Percentiles rank a stretch among this genome's conserved stretches.
These are phyloP conservation scores for Perizoma affinitatum DNA, from an alignment of 2,888 invertebrate species.

Conservation along the genomic window DNA sequence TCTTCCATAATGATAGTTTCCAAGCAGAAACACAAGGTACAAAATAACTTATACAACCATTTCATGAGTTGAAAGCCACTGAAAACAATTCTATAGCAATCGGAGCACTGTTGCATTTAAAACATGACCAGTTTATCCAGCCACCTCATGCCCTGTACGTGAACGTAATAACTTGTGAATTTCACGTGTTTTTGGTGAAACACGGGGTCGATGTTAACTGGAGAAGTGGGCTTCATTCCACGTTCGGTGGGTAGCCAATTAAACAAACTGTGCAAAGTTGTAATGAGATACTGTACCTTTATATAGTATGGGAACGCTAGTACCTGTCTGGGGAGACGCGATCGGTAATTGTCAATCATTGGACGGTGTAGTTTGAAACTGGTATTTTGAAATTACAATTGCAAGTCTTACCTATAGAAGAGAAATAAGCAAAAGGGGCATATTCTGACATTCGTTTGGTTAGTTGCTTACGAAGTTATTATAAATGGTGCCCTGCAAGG, in stretches of 20 bases:
- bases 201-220: slow-evolving; percentile 41
- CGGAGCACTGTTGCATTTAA: slow-evolving; percentile 49
- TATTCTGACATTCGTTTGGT: slow-evolving; percentile 42
- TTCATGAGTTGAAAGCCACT: slow-evolving; percentile 49
- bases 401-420: too few species aligned
- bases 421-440: slow-evolving; percentile 39
- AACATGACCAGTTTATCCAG: slow-evolving; percentile 43
- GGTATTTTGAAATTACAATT: too few species aligned
- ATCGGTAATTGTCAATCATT: too few species aligned
- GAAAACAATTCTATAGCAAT: slow-evolving; percentile 46
- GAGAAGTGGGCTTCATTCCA: slow-evolving; percentile 43
- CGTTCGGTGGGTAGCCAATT: slow-evolving; percentile 53
- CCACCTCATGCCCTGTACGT: slow-evolving; percentile 30
- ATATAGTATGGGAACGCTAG: too few species aligned
- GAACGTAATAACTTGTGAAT: slow-evolving; percentile 20
- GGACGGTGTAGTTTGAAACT: too few species aligned
- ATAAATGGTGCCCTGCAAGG: background rate
- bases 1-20: slow-evolving; percentile 20
- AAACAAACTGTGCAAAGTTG: slow-evolving; percentile 56
- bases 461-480: slow-evolving; percentile 37
- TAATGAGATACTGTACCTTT: slow-evolving; percentile 49
- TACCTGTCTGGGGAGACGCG: too few species aligned
- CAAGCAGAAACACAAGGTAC: slow-evolving; percentile 14
- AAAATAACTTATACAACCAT: slow-evolving; percentile 45
- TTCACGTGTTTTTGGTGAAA: slow-evolving; percentile 13